Evolutionary conservation across 2,888 invertebrate species (phyloP).

Genomic region (Nymphalis urticae): DNA sequence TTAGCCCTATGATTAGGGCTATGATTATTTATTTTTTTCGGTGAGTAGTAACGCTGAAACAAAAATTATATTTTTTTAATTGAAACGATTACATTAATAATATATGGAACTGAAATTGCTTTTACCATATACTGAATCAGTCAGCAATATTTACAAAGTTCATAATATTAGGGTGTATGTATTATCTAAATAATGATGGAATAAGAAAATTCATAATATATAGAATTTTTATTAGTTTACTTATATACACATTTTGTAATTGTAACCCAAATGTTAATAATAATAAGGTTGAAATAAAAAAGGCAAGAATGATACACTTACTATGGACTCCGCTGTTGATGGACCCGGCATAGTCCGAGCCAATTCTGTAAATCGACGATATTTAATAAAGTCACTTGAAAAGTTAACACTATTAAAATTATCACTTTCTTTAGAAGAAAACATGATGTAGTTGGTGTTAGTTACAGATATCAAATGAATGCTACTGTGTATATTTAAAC

Average conservation of each 20-base stretch:
- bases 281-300: too few species aligned
- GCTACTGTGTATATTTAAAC: slow-evolving; percentile 2
- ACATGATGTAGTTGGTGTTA: not conserved
- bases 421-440: not conserved
- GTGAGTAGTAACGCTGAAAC: not conserved
- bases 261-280: too few species aligned
- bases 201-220: too few species aligned
- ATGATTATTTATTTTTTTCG: not conserved
- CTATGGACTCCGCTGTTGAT: not conserved
- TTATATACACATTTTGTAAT: too few species aligned
- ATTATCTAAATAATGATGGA: too few species aligned
- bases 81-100: too few species aligned
- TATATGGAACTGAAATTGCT: too few species aligned
- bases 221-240: too few species aligned
- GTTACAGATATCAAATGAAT: slow-evolving; percentile 3
- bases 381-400: not conserved
- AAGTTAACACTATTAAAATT: not conserved
- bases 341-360: not conserved
- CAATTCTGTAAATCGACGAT: not conserved
- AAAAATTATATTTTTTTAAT: not conserved
- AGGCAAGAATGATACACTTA: slow-evolving; percentile 2
- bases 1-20: not conserved
- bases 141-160: too few species aligned
- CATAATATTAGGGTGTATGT: too few species aligned
- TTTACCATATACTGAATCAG: too few species aligned